Evolutionary conservation across 2,888 invertebrate species (phyloP), one percentile per base, ranked within the genome.

Genomic region (Sphecodes monilicornis): DNA sequence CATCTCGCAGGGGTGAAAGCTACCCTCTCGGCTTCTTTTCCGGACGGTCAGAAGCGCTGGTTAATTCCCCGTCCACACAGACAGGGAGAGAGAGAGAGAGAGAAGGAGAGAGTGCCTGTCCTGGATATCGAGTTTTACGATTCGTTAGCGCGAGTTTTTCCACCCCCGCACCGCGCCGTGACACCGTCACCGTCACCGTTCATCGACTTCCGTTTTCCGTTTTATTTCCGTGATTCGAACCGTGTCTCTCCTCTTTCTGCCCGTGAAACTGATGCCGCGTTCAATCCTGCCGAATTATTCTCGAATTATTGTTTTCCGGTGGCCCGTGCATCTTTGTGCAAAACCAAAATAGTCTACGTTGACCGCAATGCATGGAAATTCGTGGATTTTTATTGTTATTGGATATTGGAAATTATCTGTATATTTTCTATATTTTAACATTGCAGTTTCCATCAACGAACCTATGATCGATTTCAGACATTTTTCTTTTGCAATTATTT

Each of bases 111-210:
- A 57, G 26, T 26, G 26, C 60, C 66, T 66, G 76, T 50, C 46
- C 68, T 46, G 32, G 64, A 22, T 73, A 80, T 80, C 81, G 74
- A 70, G 43, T 64, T 84, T 84, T 32, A 78, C 77, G 81, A 84
- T 81, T 81, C 84, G 77, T 76, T 84, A 76, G 71, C 32, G 54
- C 32, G 39, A 60, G 32, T 32, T 83, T 66, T 50, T 54, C 60
- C 60, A 29, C 16, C 16, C 60, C 26, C 26, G 4, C 57, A 5
- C 11, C 57, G 57, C 26, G 1, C 32, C 29, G 60, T 16, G 46
- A 70, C 70, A 46, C 69, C 64, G 46, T 22, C n/a, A 46, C 29
- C 64, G 64, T 74, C 60, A 46, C 29, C 64, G 64, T 74, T 60
- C 74, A 60, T 69, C 75, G 41, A 75, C 70, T 69, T 79, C 32